These are phyloP conservation scores for Drosophila aldrichi DNA, from an alignment of 2,888 invertebrate genomes.

Conservation along the genomic window DNA sequence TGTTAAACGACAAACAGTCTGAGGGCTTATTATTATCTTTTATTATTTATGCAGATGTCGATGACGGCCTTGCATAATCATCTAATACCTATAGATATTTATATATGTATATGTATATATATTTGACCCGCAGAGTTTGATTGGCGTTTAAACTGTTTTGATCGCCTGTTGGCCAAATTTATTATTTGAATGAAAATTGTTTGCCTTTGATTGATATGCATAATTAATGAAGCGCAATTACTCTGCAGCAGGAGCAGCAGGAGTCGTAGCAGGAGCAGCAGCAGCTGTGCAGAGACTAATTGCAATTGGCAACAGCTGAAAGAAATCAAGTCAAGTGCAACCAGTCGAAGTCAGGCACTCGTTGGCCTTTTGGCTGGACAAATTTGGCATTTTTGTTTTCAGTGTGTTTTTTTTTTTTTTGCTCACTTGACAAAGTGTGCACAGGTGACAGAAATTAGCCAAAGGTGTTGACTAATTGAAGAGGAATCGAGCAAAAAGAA, in stretches of 20 bases:
- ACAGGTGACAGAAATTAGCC: slow-evolving; percentile 11
- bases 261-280: slow-evolving; percentile 22
- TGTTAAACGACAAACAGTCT: slow-evolving; percentile 71
- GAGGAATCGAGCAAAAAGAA: too few species aligned
- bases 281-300: slow-evolving; percentile 31
- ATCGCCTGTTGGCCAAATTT: slow-evolving; percentile 42
- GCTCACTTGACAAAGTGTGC: slow-evolving; percentile 18
- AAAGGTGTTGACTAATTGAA: slow-evolving; percentile 11
- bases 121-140: slow-evolving; percentile 40
- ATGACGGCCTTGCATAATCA: slow-evolving; percentile 58
- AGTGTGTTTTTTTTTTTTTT: not conserved
- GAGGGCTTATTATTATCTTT: slow-evolving; percentile 34
- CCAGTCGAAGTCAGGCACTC: not conserved
- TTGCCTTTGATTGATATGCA: slow-evolving; percentile 40
- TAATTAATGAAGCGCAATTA: slow-evolving; percentile 50
- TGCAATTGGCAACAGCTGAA: slow-evolving; percentile 29
- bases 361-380: slow-evolving; percentile 13
- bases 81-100: not conserved
- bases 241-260: slow-evolving; percentile 35
- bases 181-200: slow-evolving; percentile 24
- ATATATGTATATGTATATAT: not conserved
- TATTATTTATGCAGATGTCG: slow-evolving; percentile 73
- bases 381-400: slow-evolving; percentile 20
- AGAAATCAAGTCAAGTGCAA: slow-evolving; percentile 39
- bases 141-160: slow-evolving; percentile 69